These are phyloP conservation scores for Sogatella furcifera DNA, from an alignment of 1,140 invertebrate genomes.

Conservation along the genomic window DNA sequence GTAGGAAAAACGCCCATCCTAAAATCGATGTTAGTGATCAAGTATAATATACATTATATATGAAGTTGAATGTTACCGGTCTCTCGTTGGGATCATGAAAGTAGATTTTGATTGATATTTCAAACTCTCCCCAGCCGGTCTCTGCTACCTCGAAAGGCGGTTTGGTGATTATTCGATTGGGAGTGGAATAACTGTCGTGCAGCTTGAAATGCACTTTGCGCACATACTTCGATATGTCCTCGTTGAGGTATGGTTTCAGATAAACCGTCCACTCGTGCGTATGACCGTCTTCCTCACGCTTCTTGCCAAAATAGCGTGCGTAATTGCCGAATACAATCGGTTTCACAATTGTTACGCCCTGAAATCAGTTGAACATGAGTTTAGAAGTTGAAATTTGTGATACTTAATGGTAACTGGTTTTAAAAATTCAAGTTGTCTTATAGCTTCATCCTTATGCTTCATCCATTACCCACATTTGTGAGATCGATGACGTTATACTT, in stretches of 20 bases:
- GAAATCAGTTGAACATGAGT: conserved; percentile 17
- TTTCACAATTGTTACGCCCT: conserved; percentile 87
- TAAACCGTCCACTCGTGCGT: conserved; percentile 99
- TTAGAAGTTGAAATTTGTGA: no score
- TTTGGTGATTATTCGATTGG: conserved; percentile 82
- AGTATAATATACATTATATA: no score
- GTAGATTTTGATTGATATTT: conserved; percentile 96
- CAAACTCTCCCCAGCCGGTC: conserved; percentile 99
- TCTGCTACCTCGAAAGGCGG: conserved; percentile 97
- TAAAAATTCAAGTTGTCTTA: no score
- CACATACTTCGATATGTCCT: conserved; percentile 90
- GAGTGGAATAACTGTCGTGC: conserved; percentile 95
- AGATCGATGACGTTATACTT: no score
- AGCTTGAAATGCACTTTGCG: conserved; percentile 97
- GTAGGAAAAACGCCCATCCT: no score
- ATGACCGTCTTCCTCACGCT: conserved; percentile 96
- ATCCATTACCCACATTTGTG: no score
- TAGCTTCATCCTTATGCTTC: no score
- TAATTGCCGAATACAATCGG: conserved; percentile 96
- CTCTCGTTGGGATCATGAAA: conserved; percentile 95
- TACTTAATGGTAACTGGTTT: no score
- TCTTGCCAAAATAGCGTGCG: conserved; percentile 91
- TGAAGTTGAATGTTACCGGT: conserved; percentile 52
- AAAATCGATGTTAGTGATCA: no score
- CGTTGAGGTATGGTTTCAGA: conserved; percentile 85